Conservation (phyloP, 2,113 vertebrate genomes). For the Nothobranchius furzeri region DNA sequence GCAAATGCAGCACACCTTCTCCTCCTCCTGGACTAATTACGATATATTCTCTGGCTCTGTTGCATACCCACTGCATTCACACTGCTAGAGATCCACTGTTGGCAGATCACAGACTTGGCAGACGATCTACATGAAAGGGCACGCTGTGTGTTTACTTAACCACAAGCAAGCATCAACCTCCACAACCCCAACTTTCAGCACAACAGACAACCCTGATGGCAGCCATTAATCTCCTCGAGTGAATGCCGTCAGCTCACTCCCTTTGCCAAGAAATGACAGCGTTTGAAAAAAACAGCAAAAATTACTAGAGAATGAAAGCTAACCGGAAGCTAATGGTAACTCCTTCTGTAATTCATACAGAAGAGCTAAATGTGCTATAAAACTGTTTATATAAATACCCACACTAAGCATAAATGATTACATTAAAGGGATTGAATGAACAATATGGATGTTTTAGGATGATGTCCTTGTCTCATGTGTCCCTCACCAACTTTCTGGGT, state of each 20-base stretch:
- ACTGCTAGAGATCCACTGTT: slow-evolving; percentile 19
- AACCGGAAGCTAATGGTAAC: slow-evolving; percentile 26
- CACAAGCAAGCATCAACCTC: slow-evolving; percentile 61
- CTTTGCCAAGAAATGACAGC: slow-evolving; percentile 28
- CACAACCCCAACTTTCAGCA: slow-evolving; percentile 58
- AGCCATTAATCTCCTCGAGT: slow-evolving; percentile 64
- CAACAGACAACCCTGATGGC: slow-evolving; percentile 60
- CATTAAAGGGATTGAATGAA: too few species aligned
- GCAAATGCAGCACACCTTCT: background rate
- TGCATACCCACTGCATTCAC: slow-evolving; percentile 32
- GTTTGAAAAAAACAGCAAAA: slow-evolving; percentile 18
- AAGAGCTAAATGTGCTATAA: background rate
- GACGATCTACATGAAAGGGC: slow-evolving; percentile 44
- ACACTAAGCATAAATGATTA: too few species aligned
- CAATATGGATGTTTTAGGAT: too few species aligned
- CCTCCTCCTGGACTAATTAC: slow-evolving; percentile 1
- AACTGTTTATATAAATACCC: too few species aligned
- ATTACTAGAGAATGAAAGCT: slow-evolving; percentile 15
- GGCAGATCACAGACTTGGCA: slow-evolving; percentile 61
- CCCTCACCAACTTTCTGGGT: too few species aligned
- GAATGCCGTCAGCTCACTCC: slow-evolving; percentile 44
- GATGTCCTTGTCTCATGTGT: too few species aligned
- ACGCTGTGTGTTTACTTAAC: slow-evolving; percentile 66
- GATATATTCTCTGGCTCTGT: slow-evolving; percentile 17
- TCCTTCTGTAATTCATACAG: slow-evolving; percentile 4